Percentiles rank a stretch among this genome's conserved stretches.
phyloP scores from a whole-genome alignment of 2,113 vertebrate genomes.

The Garra rufa region DNA sequence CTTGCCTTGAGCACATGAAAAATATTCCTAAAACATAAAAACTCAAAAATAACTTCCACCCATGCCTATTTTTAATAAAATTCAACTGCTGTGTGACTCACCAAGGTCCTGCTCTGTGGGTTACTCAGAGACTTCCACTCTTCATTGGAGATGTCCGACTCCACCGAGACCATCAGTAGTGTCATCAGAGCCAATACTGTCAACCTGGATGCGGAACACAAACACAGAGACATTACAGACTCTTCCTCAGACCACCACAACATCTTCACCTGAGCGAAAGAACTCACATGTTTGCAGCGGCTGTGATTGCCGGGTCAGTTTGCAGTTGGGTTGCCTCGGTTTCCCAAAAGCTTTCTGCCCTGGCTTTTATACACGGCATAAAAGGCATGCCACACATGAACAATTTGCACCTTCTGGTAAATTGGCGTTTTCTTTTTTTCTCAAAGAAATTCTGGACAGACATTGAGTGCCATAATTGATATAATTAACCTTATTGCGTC shows the following conservation, averaged over 20 bases:
- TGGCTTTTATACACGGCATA: conserved; percentile 39
- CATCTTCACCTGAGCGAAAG: not conserved
- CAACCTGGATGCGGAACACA: conserved; percentile 41
- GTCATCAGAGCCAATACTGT: conserved; percentile 41
- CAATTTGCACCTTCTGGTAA: conserved; percentile 36
- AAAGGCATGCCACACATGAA: conserved; percentile 15
- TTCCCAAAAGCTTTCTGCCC: not conserved
- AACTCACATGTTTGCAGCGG: conserved; percentile 43
- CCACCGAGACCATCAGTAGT: conserved; percentile 40
- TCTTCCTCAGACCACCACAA: not conserved
- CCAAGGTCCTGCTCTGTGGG: conserved; percentile 63
- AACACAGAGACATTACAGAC: not conserved
- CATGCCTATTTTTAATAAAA: not conserved
- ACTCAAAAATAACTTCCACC: not conserved
- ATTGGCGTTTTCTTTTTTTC: conserved; percentile 37
- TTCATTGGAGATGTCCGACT: conserved; percentile 52
- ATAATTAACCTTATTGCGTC: conserved; percentile 32
- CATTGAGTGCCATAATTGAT: conserved; percentile 9
- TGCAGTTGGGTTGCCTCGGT: not conserved
- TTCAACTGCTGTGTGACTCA: conserved; percentile 44
- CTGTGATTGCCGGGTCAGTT: not conserved
- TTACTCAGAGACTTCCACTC: conserved; percentile 65
- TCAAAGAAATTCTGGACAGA: conserved; percentile 16
- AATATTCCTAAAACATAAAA: not conserved
- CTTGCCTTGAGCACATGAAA: not conserved